Base-by-base conservation (phyloP, 1,140 invertebrate species). In the Daktulosphaira vitifoliae region DNA sequence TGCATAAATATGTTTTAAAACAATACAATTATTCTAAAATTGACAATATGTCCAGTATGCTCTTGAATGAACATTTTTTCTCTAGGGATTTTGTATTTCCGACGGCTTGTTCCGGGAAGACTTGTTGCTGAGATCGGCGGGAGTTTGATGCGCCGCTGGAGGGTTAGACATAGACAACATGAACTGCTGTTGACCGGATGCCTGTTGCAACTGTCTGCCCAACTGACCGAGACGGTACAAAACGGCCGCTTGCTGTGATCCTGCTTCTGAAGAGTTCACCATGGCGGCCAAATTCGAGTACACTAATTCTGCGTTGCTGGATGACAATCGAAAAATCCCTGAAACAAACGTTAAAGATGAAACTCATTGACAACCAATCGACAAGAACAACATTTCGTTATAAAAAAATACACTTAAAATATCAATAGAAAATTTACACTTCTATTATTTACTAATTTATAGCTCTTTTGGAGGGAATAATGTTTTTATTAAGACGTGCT, bases 141-240 rank as follows among this genome's bases (percentile, higher is more conserved):
- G 66, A 18, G 66, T 66, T 26, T 66, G 66, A 26, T 66, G 66
- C n/a, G 66, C 66, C 25, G 66, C 66, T 15, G 66, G 66, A 29
- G 66, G 66, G 22, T 66, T 51, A 5, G 66, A 22, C 51, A 50
- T 66, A 8, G 56, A 42, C 11, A 62, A 25, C 29, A 62, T 48
- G 42, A 62, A 62, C 56, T 38, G 56, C 3, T 44, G 39, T 16
- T 44, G 39, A 11, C n/a, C 11, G 11, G 9, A 16, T 15, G 9
- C 11, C 39, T 44, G 39, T 16, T 62, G 56, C 4, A 62, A 42
- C 25, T 62, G 56, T 2, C 56, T n/a, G 7, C 56, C 56, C 18
- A 62, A 5, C 26, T 62, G 56, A 2, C 56, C 56, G 3, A 62
- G 26, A 9, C 56, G 56, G 56, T 46, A 62, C 25, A 62, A 39